Percentiles rank a stretch among this genome's conserved stretches.
phyloP scores from a whole-genome alignment of 2,888 invertebrate species.

The Nudaria mundana region DNA sequence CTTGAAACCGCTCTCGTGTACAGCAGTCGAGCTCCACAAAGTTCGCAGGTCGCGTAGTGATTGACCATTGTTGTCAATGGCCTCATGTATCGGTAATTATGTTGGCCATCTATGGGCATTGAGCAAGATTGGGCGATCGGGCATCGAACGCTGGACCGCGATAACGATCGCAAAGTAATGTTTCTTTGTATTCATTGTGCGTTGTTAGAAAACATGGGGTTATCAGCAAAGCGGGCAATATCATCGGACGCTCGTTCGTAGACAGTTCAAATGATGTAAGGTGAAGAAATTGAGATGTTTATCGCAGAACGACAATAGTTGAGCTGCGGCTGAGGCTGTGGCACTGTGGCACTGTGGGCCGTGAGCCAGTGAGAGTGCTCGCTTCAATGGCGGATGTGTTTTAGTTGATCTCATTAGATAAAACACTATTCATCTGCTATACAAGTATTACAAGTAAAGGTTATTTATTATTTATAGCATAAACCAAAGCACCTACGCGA shows the following conservation, averaged over 20 bases:
- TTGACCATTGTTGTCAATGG: slow-evolving; percentile 43
- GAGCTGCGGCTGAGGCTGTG: slow-evolving; percentile 11
- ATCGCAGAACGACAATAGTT: slow-evolving; percentile 25
- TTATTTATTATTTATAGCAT: not conserved
- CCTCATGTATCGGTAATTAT: slow-evolving; percentile 26
- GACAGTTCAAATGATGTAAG: slow-evolving; percentile 8
- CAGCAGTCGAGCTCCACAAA: not conserved
- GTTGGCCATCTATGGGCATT: slow-evolving; percentile 11
- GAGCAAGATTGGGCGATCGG: slow-evolving; percentile 10
- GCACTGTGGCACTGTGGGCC: slow-evolving; percentile 9
- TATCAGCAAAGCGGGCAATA: slow-evolving; percentile 3
- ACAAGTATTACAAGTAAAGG: not conserved
- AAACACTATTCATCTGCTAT: not conserved
- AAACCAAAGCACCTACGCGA: no score
- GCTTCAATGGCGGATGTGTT: slow-evolving; percentile 8
- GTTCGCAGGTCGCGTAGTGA: slow-evolving; percentile 40
- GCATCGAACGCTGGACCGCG: slow-evolving; percentile 17
- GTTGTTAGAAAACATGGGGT: slow-evolving; percentile 27
- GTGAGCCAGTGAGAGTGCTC: slow-evolving; percentile 12
- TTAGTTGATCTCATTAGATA: not conserved
- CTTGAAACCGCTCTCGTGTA: slow-evolving; percentile 1
- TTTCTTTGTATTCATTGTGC: slow-evolving; percentile 41
- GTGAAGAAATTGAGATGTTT: slow-evolving; percentile 24
- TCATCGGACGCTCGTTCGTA: slow-evolving; percentile 5
- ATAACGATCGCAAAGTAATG: slow-evolving; percentile 42